phyloP scores from a whole-genome alignment of 2,797 vertebrate genomes.

The Picus viridis region DNA sequence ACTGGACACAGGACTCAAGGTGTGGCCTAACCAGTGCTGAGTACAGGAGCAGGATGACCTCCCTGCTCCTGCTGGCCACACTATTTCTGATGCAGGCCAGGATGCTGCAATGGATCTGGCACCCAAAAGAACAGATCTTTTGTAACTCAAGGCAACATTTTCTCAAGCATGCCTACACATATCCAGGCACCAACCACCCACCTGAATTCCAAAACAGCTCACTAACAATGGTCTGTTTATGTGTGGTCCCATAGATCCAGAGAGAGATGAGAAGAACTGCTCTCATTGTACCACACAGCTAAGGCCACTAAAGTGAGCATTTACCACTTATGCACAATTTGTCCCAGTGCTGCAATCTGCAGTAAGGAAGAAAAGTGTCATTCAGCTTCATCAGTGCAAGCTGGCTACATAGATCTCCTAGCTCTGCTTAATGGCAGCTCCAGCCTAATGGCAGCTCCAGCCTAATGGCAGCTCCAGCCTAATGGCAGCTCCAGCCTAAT shows the following conservation, averaged over 20 bases:
- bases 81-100: no score
- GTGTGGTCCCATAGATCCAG: not conserved
- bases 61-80: no score
- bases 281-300: not conserved
- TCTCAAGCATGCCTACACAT: not conserved
- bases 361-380: not conserved
- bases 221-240: slow-evolving; percentile 8
- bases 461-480: not conserved
- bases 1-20: no score
- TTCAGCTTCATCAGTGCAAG: not conserved
- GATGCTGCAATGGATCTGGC: not conserved
- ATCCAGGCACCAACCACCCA: not conserved
- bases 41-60: no score
- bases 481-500: not conserved
- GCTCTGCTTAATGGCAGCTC: not conserved
- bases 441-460: no score
- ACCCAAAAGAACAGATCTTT: slow-evolving; percentile 18
- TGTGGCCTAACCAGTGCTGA: no score
- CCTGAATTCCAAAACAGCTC: not conserved
- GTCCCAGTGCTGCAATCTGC: not conserved
- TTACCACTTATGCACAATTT: not conserved
- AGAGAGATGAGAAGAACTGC: not conserved
- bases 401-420: not conserved
- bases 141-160: slow-evolving; percentile 39
- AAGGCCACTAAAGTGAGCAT: not conserved